These are phyloP conservation scores for Rhinichthys osculus DNA, from an alignment of 2,797 vertebrate genomes.

Conservation along the genomic window DNA sequence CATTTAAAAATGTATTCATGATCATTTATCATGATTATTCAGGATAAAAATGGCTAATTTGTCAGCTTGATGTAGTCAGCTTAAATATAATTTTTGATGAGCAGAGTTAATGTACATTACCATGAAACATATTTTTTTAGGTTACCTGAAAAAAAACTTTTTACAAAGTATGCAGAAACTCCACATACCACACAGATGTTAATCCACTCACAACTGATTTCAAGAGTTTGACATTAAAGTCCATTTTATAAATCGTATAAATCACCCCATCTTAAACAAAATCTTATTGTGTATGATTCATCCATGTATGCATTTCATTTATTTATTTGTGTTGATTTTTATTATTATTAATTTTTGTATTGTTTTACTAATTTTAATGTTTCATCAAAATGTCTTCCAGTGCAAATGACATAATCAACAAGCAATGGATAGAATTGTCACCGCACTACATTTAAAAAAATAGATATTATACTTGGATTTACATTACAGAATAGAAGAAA, in stretches of 20 bases:
- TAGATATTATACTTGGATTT: background rate
- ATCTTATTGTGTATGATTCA: background rate
- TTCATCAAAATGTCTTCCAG: background rate
- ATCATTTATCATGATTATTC: background rate
- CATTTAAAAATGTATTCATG: too few species aligned
- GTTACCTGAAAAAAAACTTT: background rate
- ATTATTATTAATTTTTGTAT: too few species aligned
- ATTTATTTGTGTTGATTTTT: background rate
- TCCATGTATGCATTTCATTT: background rate
- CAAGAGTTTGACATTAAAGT: background rate
- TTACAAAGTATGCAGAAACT: background rate
- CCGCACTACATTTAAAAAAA: background rate
- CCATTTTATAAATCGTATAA: background rate
- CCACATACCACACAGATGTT: background rate
- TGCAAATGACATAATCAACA: background rate
- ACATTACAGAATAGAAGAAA: background rate
- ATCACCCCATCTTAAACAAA: background rate
- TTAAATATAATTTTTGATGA: background rate
- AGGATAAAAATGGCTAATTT: background rate
- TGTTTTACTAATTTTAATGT: background rate
- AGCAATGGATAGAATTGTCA: background rate
- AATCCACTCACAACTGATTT: background rate
- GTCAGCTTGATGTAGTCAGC: background rate
- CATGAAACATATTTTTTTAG: too few species aligned
- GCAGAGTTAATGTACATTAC: background rate